Base-by-base conservation (phyloP, 2,888 invertebrate genomes). In the Eilema sororculum region DNA sequence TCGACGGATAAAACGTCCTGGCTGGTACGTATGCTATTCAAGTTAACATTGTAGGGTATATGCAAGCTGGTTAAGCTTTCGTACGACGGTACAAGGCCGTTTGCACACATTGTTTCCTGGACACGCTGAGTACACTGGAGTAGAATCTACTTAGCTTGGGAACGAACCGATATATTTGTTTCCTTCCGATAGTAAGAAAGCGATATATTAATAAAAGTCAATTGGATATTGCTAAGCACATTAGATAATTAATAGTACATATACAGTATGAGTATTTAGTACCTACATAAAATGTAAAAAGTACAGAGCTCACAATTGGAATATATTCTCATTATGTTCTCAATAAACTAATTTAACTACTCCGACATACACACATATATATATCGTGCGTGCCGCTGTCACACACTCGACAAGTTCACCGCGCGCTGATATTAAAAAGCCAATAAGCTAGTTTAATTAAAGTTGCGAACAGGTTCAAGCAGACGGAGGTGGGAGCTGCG, bases 391-490 rank as follows among this genome's bases (percentile, higher is more conserved):
- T 22, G 61, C 5, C 12, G 2, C 6, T 37, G n/a, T 13, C 16
- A 61, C 60, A 60, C 60, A 61, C 22, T 61, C 22, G 22, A 30
- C 24, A 57, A 37, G 33, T 62, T 67, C 22, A 56, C 24, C 33
- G 56, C 61, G 28, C 22, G 33, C 56, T 33, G 61, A 56, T 68
- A 57, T 62, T 68, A 68, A 63, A 68, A 63, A 68, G 68, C 58
- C 30, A 64, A 68, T 59, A 68, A 64, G 62, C 12, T 59, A 59
- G 68, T 68, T 68, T 68, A 68, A 68, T 68, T 59, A 68, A 68
- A 64, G 68, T 68, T 68, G 0, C 22, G 28, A 41, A 58, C 41
- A 4, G 12, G 33, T 13, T 33, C 61, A 61, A 61, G 37, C 61
- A 61, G 6, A n/a, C 22, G 61, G 10, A 22, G 22, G 22, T 37